phyloP scores from a whole-genome alignment of 2,113 vertebrate genomes.

The Illadopsis cleaveri region DNA sequence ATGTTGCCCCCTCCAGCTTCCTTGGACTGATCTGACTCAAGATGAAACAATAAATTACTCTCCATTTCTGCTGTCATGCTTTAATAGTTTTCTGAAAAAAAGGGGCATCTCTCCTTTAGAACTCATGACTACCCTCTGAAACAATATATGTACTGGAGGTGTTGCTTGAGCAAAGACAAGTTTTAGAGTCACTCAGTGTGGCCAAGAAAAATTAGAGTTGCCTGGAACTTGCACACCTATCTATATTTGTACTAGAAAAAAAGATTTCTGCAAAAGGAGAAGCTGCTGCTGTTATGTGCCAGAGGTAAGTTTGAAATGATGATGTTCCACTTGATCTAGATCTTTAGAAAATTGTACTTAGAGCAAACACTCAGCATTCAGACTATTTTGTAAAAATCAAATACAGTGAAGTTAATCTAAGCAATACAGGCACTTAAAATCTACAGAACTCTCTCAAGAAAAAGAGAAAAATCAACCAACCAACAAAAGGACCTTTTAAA shows the following conservation, averaged over 20 bases:
- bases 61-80: background rate
- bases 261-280: background rate
- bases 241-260: background rate
- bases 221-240: background rate
- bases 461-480: background rate
- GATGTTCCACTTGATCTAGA: background rate
- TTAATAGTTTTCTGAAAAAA: background rate
- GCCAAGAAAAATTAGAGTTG: background rate
- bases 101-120: background rate
- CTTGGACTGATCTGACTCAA: background rate
- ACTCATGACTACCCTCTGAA: background rate
- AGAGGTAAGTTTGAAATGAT: background rate
- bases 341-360: background rate
- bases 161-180: background rate
- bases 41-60: background rate
- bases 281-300: background rate
- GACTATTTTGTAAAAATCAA: background rate
- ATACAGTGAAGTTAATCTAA: background rate
- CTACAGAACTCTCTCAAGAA: background rate
- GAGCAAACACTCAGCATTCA: background rate
- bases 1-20: background rate
- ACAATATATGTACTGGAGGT: background rate
- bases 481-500: background rate
- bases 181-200: fast-evolving
- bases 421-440: background rate